phyloP scores from a whole-genome alignment of 1,140 invertebrate species.

The Limonius californicus region DNA sequence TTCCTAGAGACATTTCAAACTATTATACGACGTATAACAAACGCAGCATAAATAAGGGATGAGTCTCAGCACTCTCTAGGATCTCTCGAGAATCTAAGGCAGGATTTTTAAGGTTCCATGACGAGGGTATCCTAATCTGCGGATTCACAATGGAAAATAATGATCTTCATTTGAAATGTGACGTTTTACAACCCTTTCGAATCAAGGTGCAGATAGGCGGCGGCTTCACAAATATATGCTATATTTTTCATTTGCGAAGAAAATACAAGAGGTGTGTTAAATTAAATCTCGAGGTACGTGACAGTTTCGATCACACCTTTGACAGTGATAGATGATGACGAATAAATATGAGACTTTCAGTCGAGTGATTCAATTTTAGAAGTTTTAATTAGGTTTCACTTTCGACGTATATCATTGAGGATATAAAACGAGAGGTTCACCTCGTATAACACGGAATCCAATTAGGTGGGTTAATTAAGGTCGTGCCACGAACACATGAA shows the following conservation, averaged over 20 bases:
- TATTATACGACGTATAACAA: not conserved
- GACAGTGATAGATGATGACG: slow-evolving; percentile 5
- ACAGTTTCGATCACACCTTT: slow-evolving; percentile 3
- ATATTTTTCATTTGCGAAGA: slow-evolving; percentile 5
- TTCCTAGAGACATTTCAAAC: slow-evolving; percentile 3
- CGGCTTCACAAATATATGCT: not conserved
- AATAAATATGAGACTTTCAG: slow-evolving; percentile 7
- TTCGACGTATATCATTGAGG: slow-evolving; percentile 7
- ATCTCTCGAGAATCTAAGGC: not conserved
- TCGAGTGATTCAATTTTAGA: slow-evolving; percentile 5
- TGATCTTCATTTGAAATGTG: too few relatives aligned
- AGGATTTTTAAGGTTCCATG: too few relatives aligned
- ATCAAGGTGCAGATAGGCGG: not conserved
- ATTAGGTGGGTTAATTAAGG: slow-evolving; percentile 1
- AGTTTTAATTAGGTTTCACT: slow-evolving; percentile 7
- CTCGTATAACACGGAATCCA: not conserved
- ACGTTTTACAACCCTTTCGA: too few relatives aligned
- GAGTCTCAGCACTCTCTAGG: not conserved
- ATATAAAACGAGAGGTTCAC: slow-evolving; percentile 1
- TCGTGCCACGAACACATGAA: not conserved
- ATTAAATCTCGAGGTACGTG: slow-evolving; percentile 5
- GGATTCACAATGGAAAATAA: too few relatives aligned
- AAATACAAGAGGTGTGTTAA: slow-evolving; percentile 1
- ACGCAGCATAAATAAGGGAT: slow-evolving; percentile 1
- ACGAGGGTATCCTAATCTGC: too few relatives aligned